Percentiles rank a stretch among this genome's conserved stretches.
phyloP scores from a whole-genome alignment of 2,888 invertebrate species.

The Odontothrips loti region DNA sequence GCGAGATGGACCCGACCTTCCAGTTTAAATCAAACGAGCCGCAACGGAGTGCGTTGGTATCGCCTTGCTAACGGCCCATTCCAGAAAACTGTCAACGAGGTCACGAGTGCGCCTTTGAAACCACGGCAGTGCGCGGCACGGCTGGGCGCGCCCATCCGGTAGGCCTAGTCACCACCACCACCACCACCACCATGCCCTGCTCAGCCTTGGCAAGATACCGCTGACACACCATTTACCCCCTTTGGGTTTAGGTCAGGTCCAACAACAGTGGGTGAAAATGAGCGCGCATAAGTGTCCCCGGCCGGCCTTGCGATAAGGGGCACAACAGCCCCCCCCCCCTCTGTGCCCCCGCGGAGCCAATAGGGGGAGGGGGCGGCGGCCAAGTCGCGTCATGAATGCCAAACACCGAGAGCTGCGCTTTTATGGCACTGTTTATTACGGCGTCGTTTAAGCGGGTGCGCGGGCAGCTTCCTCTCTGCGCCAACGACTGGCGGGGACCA shows the following conservation, averaged over 20 bases:
- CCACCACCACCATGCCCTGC: neutral
- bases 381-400: conserved; percentile 13
- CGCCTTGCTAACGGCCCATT: too few species aligned
- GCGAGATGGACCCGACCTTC: too few species aligned
- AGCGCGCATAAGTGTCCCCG: neutral
- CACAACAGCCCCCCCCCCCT: neutral
- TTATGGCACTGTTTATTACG: conserved; percentile 22
- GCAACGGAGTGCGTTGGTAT: too few species aligned
- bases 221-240: too few species aligned
- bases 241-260: too few species aligned
- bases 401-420: conserved; percentile 10
- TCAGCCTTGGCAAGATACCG: neutral
- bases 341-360: neutral
- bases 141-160: too few species aligned
- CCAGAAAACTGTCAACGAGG: too few species aligned
- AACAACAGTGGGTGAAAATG: neutral
- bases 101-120: too few species aligned
- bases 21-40: too few species aligned
- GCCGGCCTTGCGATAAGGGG: neutral
- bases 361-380: neutral
- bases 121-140: too few species aligned
- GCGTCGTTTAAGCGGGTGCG: conserved; percentile 15
- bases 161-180: neutral
- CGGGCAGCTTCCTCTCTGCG: neutral
- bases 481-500: neutral